Evolutionary conservation across 2,888 invertebrate species (phyloP).

Genomic region (Phengaris alcon): DNA sequence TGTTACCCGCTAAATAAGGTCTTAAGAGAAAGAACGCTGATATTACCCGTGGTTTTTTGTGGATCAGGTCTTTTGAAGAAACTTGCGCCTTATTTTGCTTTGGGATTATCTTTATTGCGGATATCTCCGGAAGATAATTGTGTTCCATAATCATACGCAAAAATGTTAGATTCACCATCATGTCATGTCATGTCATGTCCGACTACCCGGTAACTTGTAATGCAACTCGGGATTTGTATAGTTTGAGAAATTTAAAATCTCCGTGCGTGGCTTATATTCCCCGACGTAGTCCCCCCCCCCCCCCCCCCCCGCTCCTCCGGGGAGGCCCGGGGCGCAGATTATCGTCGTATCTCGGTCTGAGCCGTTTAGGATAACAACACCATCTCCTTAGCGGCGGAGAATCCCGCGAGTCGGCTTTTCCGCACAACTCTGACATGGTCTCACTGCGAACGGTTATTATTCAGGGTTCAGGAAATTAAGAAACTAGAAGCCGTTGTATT

Average conservation of each 20-base stretch:
- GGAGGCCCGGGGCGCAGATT: slow-evolving; percentile 6
- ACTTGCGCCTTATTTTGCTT: slow-evolving; percentile 1
- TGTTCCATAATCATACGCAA: background rate
- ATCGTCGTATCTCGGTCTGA: background rate
- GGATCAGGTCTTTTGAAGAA: slow-evolving; percentile 20
- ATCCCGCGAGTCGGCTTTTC: background rate
- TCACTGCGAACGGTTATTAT: slow-evolving; percentile 1
- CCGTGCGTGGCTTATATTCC: slow-evolving; percentile 2
- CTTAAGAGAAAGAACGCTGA: background rate
- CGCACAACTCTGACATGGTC: background rate
- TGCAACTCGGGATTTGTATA: background rate
- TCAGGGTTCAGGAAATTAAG: slow-evolving; percentile 12
- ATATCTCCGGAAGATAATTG: background rate
- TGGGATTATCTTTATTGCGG: slow-evolving; percentile 11
- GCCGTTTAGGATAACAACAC: slow-evolving; percentile 24
- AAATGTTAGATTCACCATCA: too few species aligned
- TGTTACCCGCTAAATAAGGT: slow-evolving; percentile 19
- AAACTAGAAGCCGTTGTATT: background rate
- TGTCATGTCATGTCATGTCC: too few species aligned
- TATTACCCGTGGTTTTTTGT: slow-evolving; percentile 24
- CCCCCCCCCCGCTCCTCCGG: background rate
- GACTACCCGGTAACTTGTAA: background rate
- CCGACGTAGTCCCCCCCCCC: background rate
- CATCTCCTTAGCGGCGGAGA: slow-evolving; percentile 10
- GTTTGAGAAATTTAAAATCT: slow-evolving; percentile 15